Conservation (phyloP, 2,113 vertebrate species). For the Pavo muticus region DNA sequence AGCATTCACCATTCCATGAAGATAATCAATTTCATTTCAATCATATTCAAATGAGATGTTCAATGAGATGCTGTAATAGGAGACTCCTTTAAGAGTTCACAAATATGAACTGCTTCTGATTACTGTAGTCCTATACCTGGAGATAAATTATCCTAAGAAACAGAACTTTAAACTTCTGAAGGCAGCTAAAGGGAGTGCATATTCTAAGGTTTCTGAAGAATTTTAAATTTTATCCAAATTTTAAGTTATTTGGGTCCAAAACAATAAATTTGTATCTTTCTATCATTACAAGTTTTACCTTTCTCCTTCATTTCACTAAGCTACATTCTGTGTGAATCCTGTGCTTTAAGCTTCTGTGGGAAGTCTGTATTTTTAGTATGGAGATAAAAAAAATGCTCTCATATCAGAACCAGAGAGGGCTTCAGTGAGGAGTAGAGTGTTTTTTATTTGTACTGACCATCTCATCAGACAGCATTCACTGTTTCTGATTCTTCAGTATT, state of each 20-base stretch:
- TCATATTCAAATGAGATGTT: no score
- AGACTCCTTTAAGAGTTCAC: neutral
- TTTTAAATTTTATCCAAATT: neutral
- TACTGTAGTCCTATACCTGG: neutral
- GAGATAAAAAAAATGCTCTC: neutral
- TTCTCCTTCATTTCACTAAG: neutral
- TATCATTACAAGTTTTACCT: neutral
- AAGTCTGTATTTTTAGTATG: rapidly evolving
- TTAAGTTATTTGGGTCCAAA: neutral
- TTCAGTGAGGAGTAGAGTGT: neutral
- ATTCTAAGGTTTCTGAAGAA: neutral
- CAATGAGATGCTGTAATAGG: no score
- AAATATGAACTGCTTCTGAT: neutral
- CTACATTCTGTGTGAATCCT: neutral
- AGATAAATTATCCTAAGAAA: neutral
- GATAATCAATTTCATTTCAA: no score
- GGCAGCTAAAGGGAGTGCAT: neutral
- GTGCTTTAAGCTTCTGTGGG: neutral
- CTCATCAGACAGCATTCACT: neutral
- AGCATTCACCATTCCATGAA: no score
- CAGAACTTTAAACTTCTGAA: neutral
- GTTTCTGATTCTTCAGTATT: neutral
- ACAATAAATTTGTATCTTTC: neutral
- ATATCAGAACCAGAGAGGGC: neutral
- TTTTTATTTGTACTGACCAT: neutral